These are phyloP conservation scores for Lasioglossum pauxillum DNA, from an alignment of 2,888 invertebrate species.

Conservation along the genomic window DNA sequence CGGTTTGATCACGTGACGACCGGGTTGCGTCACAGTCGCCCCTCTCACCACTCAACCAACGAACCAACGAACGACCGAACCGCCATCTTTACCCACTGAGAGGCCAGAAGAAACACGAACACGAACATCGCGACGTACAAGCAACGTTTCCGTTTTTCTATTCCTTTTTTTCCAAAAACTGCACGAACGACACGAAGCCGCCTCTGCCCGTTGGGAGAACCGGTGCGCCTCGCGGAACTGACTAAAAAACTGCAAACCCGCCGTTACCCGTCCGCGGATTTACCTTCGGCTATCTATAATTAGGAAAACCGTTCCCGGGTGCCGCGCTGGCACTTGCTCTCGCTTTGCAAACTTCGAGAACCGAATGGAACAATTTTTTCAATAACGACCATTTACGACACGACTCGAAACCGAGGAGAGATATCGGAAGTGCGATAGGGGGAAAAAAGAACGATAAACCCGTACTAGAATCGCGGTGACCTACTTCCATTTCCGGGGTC, in stretches of 20 bases:
- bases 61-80: conserved; percentile 68
- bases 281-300: conserved; percentile 1
- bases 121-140: conserved; percentile 57
- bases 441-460: background rate
- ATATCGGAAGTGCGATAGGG: background rate
- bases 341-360: conserved; percentile 10
- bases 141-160: conserved; percentile 45
- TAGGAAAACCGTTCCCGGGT: conserved; percentile 9
- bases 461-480: background rate
- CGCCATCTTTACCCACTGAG: conserved; percentile 80
- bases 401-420: background rate
- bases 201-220: background rate
- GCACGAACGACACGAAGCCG: conserved; percentile 30
- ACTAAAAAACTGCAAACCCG: conserved; percentile 9
- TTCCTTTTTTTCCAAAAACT: background rate
- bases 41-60: conserved; percentile 67
- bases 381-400: background rate
- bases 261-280: background rate
- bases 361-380: background rate
- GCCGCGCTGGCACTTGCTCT: conserved; percentile 47
- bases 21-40: conserved; percentile 83
- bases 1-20: conserved; percentile 83
- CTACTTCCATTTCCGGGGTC: background rate
- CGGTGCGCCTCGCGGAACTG: background rate
- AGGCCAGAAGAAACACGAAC: conserved; percentile 59